These are phyloP conservation scores for Pseudoatta argentina DNA, from an alignment of 1,140 invertebrate genomes.

Conservation along the genomic window DNA sequence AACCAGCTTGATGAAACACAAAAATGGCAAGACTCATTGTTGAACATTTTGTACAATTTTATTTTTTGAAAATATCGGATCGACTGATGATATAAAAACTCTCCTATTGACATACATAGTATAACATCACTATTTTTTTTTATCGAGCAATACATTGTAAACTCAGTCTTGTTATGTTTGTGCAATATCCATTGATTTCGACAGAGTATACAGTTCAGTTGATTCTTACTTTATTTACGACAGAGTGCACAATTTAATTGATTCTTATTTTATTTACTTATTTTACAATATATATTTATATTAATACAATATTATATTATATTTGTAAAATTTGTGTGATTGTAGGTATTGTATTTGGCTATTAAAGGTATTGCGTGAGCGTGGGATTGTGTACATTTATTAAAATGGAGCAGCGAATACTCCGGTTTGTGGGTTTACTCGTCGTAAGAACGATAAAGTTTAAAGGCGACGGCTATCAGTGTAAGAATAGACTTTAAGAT, in stretches of 20 bases:
- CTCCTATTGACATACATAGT: neutral
- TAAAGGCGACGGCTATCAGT: slow-evolving; percentile 53
- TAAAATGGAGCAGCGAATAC: slow-evolving; percentile 38
- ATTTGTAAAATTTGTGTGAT: slow-evolving; percentile 17
- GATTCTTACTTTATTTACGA: neutral
- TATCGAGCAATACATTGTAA: neutral
- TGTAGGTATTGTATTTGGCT: neutral
- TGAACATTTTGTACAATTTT: too few species aligned
- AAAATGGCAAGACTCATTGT: too few species aligned
- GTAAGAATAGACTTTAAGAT: slow-evolving; percentile 49
- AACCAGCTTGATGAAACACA: too few species aligned
- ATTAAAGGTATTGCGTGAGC: slow-evolving; percentile 12
- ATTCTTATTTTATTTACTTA: slow-evolving; percentile 5
- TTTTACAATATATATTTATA: slow-evolving; percentile 31
- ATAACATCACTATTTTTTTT: neutral
- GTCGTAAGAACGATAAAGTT: slow-evolving; percentile 47
- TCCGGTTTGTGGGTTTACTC: slow-evolving; percentile 52
- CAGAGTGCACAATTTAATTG: neutral
- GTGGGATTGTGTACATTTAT: slow-evolving; percentile 39
- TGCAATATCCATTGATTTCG: neutral
- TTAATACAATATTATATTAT: slow-evolving; percentile 40
- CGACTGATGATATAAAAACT: too few species aligned
- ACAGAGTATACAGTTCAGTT: neutral
- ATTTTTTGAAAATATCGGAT: too few species aligned
- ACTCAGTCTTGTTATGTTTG: neutral